These are phyloP conservation scores for Danionella cerebrum DNA, from an alignment of 2,113 vertebrate species.

Conservation along the genomic window DNA sequence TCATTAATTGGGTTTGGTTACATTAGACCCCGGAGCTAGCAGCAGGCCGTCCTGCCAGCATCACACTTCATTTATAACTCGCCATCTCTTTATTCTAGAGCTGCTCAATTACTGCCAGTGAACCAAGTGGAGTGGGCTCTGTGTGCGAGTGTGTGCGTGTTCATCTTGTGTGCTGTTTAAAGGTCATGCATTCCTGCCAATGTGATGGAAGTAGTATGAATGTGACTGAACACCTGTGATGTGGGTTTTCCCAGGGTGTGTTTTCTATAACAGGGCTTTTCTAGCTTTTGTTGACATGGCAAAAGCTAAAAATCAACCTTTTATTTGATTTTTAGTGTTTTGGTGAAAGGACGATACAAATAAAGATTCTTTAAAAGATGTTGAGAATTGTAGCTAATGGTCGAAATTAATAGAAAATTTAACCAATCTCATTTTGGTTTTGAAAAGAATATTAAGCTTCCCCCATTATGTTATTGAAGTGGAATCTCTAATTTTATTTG, in stretches of 20 bases:
- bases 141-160: conserved; percentile 41
- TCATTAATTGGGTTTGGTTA: conserved; percentile 74
- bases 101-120: conserved; percentile 14
- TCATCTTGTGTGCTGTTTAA: conserved; percentile 52
- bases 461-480: too few species aligned
- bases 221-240: conserved; percentile 54
- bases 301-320: too few species aligned
- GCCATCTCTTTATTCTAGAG: conserved; percentile 18
- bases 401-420: too few species aligned
- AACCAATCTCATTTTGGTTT: too few species aligned
- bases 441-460: too few species aligned
- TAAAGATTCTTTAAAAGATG: too few species aligned
- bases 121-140: conserved; percentile 3
- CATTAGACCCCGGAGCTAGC: conserved; percentile 65
- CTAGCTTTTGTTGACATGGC: too few species aligned
- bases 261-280: too few species aligned
- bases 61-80: conserved; percentile 63
- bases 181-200: conserved; percentile 36
- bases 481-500: too few species aligned
- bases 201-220: not conserved
- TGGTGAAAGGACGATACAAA: too few species aligned
- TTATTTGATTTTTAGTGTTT: too few species aligned
- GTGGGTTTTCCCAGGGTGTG: not conserved
- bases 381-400: too few species aligned
- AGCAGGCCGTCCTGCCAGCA: conserved; percentile 64